phyloP scores from a whole-genome alignment of 2,113 vertebrate genomes.

The Indri indri region DNA sequence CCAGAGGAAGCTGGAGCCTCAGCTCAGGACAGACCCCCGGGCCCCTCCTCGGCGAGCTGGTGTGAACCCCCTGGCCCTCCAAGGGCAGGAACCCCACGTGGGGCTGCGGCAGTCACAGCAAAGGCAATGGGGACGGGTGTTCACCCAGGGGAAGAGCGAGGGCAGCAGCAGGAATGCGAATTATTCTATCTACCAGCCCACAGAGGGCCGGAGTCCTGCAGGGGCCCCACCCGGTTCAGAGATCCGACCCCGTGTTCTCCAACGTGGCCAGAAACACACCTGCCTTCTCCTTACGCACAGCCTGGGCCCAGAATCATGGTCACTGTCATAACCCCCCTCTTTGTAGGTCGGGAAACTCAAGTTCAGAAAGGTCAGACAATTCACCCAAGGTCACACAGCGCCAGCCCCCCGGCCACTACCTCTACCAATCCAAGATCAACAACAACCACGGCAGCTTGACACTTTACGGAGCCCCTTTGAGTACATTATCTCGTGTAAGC shows the following conservation, averaged over 20 bases:
- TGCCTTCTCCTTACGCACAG: accelerated
- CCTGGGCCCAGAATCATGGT: accelerated
- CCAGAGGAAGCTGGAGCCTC: not conserved
- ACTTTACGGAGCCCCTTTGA: not conserved
- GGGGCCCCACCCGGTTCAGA: accelerated
- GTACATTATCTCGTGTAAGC: accelerated
- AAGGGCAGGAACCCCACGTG: not conserved
- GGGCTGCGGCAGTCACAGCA: not conserved
- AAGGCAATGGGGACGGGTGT: not conserved
- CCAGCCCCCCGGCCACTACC: not conserved
- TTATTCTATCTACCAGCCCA: accelerated
- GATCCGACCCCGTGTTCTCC: too few relatives aligned
- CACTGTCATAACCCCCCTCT: not conserved
- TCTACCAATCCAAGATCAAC: not conserved
- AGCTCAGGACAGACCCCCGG: too few relatives aligned
- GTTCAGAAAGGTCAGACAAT: not conserved
- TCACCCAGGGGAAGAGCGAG: not conserved
- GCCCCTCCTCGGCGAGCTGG: accelerated
- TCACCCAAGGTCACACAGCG: not conserved
- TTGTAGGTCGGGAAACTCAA: not conserved
- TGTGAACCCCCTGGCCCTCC: accelerated
- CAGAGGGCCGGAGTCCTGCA: not conserved
- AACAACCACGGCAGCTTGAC: not conserved
- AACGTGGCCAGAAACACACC: not conserved
- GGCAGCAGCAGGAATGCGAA: too few relatives aligned